Conservation (phyloP, 2,888 invertebrate genomes). For the Nycteola revayana region DNA sequence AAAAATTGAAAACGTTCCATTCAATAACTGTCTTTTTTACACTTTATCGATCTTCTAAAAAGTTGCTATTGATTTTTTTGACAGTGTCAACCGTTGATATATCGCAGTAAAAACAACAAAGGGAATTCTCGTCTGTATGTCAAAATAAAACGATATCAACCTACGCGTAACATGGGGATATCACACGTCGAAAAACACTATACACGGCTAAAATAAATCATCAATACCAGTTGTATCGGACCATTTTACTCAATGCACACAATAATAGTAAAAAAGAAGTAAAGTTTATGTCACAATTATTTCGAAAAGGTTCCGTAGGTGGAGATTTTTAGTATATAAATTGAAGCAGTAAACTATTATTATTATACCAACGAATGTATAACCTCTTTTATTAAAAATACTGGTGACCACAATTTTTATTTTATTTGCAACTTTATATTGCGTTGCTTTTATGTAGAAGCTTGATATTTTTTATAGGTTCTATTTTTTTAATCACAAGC, state of each 20-base stretch:
- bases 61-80: slow-evolving; percentile 51
- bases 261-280: too few relatives aligned
- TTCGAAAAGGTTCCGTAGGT: too few relatives aligned
- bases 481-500: too few relatives aligned
- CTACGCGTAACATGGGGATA: slow-evolving; percentile 66
- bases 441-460: too few relatives aligned
- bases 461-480: too few relatives aligned
- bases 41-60: slow-evolving; percentile 44
- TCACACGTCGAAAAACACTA: slow-evolving; percentile 45
- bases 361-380: too few relatives aligned
- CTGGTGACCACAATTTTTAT: too few relatives aligned
- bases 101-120: slow-evolving; percentile 69
- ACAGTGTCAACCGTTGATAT: slow-evolving; percentile 64
- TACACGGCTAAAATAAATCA: slow-evolving; percentile 40
- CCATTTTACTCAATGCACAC: slow-evolving; percentile 44
- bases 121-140: slow-evolving; percentile 65
- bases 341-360: too few relatives aligned
- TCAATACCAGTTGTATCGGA: slow-evolving; percentile 32
- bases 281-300: too few relatives aligned
- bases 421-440: too few relatives aligned
- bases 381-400: too few relatives aligned
- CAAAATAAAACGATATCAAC: slow-evolving; percentile 73
- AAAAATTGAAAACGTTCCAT: slow-evolving; percentile 21
- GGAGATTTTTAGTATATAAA: too few relatives aligned
- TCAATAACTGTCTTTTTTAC: slow-evolving; percentile 27